phyloP scores from a whole-genome alignment of 2,797 vertebrate genomes.

The Picus viridis region DNA sequence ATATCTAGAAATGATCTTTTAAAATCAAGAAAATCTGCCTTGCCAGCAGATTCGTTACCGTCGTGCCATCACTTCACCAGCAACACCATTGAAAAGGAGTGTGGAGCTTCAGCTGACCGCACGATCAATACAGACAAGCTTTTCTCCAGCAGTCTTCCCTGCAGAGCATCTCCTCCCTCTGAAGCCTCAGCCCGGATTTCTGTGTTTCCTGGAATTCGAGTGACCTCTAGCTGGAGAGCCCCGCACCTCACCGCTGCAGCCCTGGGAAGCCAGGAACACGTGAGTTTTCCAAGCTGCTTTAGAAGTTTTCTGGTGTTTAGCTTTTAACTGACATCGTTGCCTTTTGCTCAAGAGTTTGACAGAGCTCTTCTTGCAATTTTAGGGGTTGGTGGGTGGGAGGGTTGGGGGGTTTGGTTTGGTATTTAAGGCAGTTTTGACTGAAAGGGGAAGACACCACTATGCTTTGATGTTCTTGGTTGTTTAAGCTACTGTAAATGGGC shows the following conservation, averaged over 20 bases:
- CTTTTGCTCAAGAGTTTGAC: background rate
- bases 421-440: background rate
- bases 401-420: too few species aligned
- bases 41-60: background rate
- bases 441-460: background rate
- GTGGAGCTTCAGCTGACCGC: background rate
- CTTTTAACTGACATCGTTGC: background rate
- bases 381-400: background rate
- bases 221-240: slow-evolving; percentile 15
- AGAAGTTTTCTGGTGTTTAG: background rate
- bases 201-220: slow-evolving; percentile 32
- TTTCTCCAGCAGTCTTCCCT: background rate
- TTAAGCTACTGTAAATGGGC: background rate
- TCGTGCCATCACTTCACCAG: background rate
- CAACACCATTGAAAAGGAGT: background rate
- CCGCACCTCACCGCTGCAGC: background rate
- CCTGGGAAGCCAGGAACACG: background rate
- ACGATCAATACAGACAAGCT: background rate
- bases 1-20: background rate
- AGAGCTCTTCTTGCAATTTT: background rate
- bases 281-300: background rate
- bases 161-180: background rate
- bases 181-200: background rate
- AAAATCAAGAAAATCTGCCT: background rate
- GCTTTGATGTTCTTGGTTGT: background rate